A percentile compares a stretch with the other conserved stretches of the same genome.
phyloP scores from a whole-genome alignment of 2,113 vertebrate genomes.

The Anhinga anhinga region DNA sequence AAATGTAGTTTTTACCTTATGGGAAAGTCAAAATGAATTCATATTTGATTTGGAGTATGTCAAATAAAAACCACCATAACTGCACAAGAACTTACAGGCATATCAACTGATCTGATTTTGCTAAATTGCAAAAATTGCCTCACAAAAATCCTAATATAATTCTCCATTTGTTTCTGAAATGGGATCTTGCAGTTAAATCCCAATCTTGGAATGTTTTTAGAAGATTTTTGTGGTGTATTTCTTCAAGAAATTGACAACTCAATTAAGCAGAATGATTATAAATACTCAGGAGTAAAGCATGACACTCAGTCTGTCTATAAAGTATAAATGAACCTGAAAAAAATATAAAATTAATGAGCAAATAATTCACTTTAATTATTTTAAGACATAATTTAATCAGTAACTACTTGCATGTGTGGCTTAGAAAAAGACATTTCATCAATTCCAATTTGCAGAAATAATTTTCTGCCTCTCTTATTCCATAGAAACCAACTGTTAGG shows the following conservation, averaged over 20 bases:
- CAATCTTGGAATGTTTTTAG: background rate
- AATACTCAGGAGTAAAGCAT: background rate
- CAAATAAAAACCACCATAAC: background rate
- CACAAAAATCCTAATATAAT: background rate
- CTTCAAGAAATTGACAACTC: background rate
- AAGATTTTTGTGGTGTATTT: background rate
- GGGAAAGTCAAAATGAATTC: background rate
- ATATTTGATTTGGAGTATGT: background rate
- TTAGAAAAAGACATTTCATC: background rate
- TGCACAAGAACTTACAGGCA: background rate
- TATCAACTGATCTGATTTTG: background rate
- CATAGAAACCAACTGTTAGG: background rate
- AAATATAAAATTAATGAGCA: background rate
- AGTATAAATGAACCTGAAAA: background rate
- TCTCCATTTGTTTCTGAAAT: background rate
- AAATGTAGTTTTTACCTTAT: background rate
- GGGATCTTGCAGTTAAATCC: background rate
- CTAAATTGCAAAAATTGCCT: background rate
- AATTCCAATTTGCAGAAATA: background rate
- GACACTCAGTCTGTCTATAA: background rate
- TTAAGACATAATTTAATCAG: background rate
- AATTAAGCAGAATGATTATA: background rate
- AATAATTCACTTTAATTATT: constrained; percentile 6
- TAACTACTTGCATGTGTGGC: background rate
- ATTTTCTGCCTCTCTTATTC: background rate